A percentile compares a stretch with the other conserved stretches of the same genome.
Conservation (phyloP, 2,797 vertebrate species). For the Falco peregrinus region DNA sequence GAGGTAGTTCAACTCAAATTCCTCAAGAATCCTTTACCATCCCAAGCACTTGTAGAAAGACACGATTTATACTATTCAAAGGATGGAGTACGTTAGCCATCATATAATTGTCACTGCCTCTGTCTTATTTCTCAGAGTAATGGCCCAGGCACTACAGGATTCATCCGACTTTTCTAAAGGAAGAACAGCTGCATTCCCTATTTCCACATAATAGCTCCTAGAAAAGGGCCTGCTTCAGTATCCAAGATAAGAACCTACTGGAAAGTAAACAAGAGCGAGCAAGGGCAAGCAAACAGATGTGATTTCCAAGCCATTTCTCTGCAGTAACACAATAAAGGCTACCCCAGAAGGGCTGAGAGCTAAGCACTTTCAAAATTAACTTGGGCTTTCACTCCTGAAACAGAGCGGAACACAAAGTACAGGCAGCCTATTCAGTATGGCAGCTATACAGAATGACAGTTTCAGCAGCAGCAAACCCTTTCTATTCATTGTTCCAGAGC, state of each 20-base stretch:
- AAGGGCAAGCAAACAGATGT: neutral
- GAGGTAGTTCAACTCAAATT: neutral
- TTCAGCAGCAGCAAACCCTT: neutral
- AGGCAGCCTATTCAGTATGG: neutral
- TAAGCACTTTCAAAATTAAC: neutral
- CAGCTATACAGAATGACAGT: neutral
- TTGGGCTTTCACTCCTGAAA: neutral
- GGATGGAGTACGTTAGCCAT: neutral
- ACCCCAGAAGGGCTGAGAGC: neutral
- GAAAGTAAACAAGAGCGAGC: neutral
- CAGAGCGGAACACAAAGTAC: neutral
- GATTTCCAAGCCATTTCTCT: neutral
- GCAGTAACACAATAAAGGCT: neutral
- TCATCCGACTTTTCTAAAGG: neutral
- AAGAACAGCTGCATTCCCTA: neutral
- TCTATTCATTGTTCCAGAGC: neutral
- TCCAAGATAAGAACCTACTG: neutral
- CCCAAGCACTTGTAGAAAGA: neutral
- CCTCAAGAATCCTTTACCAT: neutral
- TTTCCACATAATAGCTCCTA: neutral
- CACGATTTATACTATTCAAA: neutral
- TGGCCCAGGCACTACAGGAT: neutral
- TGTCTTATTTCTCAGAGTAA: neutral
- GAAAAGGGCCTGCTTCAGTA: neutral
- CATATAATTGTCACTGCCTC: neutral